Conservation (phyloP, 2,888 invertebrate genomes). For the Papilio protenor region DNA sequence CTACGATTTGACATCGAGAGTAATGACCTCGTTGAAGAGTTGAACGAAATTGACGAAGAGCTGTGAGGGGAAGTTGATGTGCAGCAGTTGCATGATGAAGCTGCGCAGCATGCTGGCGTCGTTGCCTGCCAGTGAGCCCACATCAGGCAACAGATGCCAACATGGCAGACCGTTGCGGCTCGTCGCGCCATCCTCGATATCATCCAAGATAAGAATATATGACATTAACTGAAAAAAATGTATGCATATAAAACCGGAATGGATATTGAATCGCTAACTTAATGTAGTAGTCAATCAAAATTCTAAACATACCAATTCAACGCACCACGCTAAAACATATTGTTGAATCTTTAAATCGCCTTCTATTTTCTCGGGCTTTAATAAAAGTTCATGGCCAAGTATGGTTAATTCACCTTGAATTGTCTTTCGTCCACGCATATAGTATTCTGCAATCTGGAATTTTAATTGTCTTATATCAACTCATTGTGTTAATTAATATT, state of each 20-base stretch:
- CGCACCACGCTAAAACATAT: slow-evolving; percentile 93
- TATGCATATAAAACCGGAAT: not conserved
- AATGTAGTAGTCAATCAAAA: slow-evolving; percentile 42
- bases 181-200: slow-evolving; percentile 92
- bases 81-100: slow-evolving; percentile 87
- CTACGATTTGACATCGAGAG: not conserved
- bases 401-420: slow-evolving; percentile 87
- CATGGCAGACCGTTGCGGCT: slow-evolving; percentile 91
- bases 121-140: slow-evolving; percentile 88
- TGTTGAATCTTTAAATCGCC: slow-evolving; percentile 88
- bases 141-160: slow-evolving; percentile 89
- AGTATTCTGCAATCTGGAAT: not conserved
- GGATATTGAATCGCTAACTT: not conserved
- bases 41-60: slow-evolving; percentile 88
- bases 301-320: slow-evolving; percentile 89
- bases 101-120: slow-evolving; percentile 90
- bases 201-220: slow-evolving; percentile 91
- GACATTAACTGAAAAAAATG: slow-evolving; percentile 88
- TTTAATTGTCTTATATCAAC: not conserved
- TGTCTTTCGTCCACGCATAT: slow-evolving; percentile 62
- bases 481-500: no score
- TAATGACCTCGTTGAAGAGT: slow-evolving; percentile 87
- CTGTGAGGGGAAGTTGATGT: slow-evolving; percentile 86
- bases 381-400: slow-evolving; percentile 86
- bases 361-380: slow-evolving; percentile 80